phyloP scores from a whole-genome alignment of 1,140 invertebrate species.

The Megalonaias nervosa region DNA sequence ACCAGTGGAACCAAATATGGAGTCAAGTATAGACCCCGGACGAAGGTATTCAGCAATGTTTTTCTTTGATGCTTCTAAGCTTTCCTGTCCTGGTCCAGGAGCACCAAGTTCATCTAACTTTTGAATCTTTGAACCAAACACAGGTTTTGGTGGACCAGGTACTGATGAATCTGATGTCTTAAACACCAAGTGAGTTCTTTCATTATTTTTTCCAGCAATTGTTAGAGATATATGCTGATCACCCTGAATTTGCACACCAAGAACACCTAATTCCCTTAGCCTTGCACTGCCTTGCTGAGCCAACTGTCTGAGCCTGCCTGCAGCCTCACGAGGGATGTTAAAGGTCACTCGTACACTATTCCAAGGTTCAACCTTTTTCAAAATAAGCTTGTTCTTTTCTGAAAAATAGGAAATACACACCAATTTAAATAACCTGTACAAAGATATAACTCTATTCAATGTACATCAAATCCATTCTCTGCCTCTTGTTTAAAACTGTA shows the following conservation, averaged over 20 bases:
- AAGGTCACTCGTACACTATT: conserved; percentile 97
- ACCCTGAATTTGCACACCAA: conserved; percentile 96
- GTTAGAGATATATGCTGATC: conserved; percentile 93
- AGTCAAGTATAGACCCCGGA: conserved; percentile 62
- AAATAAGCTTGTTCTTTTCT: conserved; percentile 65
- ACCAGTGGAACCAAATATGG: conserved; percentile 37
- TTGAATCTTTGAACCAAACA: conserved; percentile 42
- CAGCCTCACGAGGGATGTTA: conserved; percentile 95
- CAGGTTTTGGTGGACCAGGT: conserved; percentile 50
- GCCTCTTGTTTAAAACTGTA: too few relatives aligned
- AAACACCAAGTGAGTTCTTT: conserved; percentile 83
- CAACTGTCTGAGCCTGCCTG: conserved; percentile 87
- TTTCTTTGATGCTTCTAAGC: conserved; percentile 66
- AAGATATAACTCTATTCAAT: too few relatives aligned
- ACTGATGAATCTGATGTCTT: conserved; percentile 64
- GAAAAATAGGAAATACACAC: conserved; percentile 39
- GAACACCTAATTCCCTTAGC: conserved; percentile 91
- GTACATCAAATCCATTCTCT: too few relatives aligned
- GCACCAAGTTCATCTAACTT: conserved; percentile 27
- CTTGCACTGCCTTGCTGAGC: conserved; percentile 90
- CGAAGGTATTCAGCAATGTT: conserved; percentile 69
- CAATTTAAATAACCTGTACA: background rate
- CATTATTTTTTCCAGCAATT: conserved; percentile 82
- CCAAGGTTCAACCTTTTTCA: conserved; percentile 96
- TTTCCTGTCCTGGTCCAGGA: conserved; percentile 57